Base-by-base conservation (phyloP, 2,797 vertebrate species). In the Yasuhikotakia modesta region DNA sequence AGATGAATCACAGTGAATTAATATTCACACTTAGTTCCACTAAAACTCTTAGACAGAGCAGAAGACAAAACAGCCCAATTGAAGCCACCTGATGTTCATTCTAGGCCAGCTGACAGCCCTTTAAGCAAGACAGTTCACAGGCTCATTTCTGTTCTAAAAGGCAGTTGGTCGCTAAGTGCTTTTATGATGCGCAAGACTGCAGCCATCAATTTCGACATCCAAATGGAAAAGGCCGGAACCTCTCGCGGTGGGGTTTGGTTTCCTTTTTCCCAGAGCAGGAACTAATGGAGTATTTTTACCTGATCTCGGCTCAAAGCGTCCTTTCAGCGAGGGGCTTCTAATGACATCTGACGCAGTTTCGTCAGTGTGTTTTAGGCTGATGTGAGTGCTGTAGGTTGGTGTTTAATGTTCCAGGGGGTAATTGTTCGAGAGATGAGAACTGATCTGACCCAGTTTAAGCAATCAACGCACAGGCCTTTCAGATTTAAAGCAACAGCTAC, bases 191-290 rank as follows among this genome's bases (percentile, higher is more conserved):
- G 55, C 50, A 67, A 46, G 66, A 61, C 72, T 75, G 66, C n/a
- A 61, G 80, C 71, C 68, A 67, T 50, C 76, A 52, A 67, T 67
- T 63, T 83, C 58, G 30, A 66, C 48, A 30, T 74, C 76, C 48
- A 78, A 84, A 79, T 74, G 78, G 81, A 86, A 82, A 66, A 43
- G 70, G 77, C 77, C 79, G 84, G 83, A 85, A 81, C 75, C 74
- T 87, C 83, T 84, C 79, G 67, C 60, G 45, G 57, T 64, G 69
- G 87, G 67, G 74, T 90, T 75, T 17, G 79, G 79, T 89, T 90
- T 87, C 87, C 72, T 30, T 75, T 82, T 86, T 89, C 86, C 75
- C 83, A 82, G 76, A 82, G 82, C 55, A 83, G 81, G 84, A 82
- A 76, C 78, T 85, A 68, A 73, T 81, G 82, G 71, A 76, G 79